phyloP scores from a whole-genome alignment of 1,140 invertebrate species.

The Teleogryllus occipitalis region DNA sequence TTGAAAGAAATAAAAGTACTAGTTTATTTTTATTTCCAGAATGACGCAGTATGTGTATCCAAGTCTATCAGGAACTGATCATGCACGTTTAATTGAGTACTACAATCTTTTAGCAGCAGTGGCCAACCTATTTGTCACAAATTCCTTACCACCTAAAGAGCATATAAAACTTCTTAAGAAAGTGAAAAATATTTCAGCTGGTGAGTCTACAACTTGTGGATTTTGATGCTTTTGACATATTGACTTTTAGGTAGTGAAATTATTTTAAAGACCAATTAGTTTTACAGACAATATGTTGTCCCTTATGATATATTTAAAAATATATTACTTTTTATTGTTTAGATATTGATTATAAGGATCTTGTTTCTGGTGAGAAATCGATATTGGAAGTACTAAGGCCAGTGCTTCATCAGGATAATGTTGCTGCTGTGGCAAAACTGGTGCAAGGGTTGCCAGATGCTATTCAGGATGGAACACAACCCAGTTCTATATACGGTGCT shows the following conservation, averaged over 20 bases:
- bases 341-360: slow-evolving; percentile 24
- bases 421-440: slow-evolving; percentile 22
- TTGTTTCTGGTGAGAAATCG: slow-evolving; percentile 14
- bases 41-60: slow-evolving; percentile 23
- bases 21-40: slow-evolving; percentile 19
- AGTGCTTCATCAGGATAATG: slow-evolving; percentile 18
- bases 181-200: slow-evolving; percentile 26
- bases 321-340: background rate
- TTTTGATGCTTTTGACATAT: background rate
- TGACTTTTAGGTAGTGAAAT: background rate
- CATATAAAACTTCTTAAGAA: slow-evolving; percentile 29
- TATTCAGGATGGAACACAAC: slow-evolving; percentile 11
- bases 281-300: background rate
- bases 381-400: slow-evolving; percentile 20
- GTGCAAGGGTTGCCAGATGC: slow-evolving; percentile 20
- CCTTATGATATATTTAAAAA: background rate
- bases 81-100: slow-evolving; percentile 24
- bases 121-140: slow-evolving; percentile 18
- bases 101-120: slow-evolving; percentile 25
- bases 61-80: slow-evolving; percentile 24
- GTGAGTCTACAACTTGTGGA: slow-evolving; percentile 14
- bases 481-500: slow-evolving; percentile 12
- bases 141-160: slow-evolving; percentile 25
- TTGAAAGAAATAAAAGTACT: background rate
- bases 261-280: background rate